Evolutionary conservation across 2,113 vertebrate genomes (phyloP).

Genomic region (Saguinus imperator): DNA sequence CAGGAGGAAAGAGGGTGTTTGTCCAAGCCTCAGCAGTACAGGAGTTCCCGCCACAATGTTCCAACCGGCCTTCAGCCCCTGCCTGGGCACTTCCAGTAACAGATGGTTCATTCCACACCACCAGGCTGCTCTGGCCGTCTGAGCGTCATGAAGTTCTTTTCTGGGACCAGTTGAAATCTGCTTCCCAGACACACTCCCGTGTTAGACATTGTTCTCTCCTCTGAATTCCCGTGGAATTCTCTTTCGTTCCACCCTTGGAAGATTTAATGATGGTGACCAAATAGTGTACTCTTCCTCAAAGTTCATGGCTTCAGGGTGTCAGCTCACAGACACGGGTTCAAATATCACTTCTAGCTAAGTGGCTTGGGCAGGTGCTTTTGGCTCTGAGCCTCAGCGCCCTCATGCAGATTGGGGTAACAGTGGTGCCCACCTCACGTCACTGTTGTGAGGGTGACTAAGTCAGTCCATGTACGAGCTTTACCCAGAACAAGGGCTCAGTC

Average conservation of each 20-base stretch:
- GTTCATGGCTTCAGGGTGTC: not conserved
- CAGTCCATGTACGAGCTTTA: rapidly evolving
- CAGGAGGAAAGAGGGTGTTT: not conserved
- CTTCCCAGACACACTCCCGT: not conserved
- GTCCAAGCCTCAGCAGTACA: not conserved
- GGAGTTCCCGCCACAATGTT: rapidly evolving
- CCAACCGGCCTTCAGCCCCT: not conserved
- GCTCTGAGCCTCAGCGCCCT: not conserved
- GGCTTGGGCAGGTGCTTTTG: not conserved
- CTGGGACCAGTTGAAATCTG: rapidly evolving
- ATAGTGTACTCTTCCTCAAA: rapidly evolving
- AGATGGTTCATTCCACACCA: not conserved
- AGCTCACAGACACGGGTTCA: not conserved
- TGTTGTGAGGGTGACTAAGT: rapidly evolving
- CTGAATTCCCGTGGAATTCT: rapidly evolving
- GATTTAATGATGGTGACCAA: rapidly evolving
- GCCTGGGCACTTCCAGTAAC: not conserved
- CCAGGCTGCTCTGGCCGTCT: not conserved
- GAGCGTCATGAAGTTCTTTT: not conserved
- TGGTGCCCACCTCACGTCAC: rapidly evolving
- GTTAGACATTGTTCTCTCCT: not conserved
- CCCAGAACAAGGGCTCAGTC: not conserved
- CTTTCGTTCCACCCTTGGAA: not conserved
- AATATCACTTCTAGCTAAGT: not conserved
- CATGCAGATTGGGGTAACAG: not conserved